Conservation (phyloP, 2,113 vertebrate genomes). For the Dendropsophus ebraccatus region DNA sequence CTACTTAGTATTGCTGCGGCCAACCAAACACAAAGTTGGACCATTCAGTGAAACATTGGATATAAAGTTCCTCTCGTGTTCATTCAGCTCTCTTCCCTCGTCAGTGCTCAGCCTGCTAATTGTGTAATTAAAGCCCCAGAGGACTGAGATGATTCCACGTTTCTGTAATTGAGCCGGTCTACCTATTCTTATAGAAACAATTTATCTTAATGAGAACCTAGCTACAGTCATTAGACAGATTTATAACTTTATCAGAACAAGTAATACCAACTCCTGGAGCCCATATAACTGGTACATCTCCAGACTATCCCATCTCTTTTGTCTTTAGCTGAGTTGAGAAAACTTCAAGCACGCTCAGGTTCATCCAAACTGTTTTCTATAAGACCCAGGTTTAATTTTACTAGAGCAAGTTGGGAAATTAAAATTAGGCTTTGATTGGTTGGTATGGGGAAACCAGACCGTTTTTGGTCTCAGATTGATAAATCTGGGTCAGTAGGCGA, state of each 20-base stretch:
- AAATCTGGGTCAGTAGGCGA: too few species aligned
- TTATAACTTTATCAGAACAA: neutral
- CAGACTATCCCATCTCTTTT: neutral
- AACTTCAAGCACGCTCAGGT: too few species aligned
- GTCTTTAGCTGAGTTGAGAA: too few species aligned
- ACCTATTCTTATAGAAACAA: neutral
- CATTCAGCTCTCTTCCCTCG: neutral
- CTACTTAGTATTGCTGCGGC: neutral
- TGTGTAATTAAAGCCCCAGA: slow-evolving; percentile 9
- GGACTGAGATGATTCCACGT: neutral
- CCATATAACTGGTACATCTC: neutral
- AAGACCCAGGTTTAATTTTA: too few species aligned
- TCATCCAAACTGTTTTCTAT: too few species aligned
- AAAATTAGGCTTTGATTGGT: too few species aligned
- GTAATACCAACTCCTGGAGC: neutral
- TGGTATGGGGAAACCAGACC: too few species aligned
- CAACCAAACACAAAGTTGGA: neutral
- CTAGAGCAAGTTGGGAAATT: too few species aligned
- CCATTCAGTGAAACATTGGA: neutral
- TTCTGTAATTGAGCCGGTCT: slow-evolving; percentile 10
- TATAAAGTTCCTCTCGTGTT: neutral
- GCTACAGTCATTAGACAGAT: neutral
- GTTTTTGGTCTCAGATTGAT: too few species aligned
- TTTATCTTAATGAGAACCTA: slow-evolving; percentile 27
- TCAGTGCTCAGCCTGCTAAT: neutral